Evolutionary conservation across 2,113 vertebrate species (phyloP).

Genomic region (Desmodus rotundus): DNA sequence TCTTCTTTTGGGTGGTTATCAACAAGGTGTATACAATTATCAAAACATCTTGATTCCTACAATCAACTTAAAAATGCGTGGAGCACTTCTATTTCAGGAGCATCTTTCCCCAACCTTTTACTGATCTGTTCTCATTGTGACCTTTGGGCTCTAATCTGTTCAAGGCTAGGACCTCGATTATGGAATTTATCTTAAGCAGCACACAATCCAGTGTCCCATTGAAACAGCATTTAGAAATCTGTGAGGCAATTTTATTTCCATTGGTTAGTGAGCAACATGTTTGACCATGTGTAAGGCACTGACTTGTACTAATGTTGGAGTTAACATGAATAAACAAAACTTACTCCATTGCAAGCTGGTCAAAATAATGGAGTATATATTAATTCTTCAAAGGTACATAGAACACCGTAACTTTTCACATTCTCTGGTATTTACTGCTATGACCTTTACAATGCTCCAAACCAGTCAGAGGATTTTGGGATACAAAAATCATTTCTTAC

Average conservation of each 20-base stretch:
- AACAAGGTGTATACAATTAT: not conserved
- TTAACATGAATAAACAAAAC: not conserved
- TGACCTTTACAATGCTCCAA: not conserved
- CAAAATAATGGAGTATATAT: constrained; percentile 3
- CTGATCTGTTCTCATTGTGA: not conserved
- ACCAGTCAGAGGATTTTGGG: not conserved
- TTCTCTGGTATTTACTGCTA: not conserved
- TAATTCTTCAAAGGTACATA: constrained; percentile 11
- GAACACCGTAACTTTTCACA: not conserved
- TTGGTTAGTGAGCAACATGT: not conserved
- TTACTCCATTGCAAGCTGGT: not conserved
- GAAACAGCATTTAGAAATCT: constrained; percentile 12
- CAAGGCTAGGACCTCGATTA: not conserved
- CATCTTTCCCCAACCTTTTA: not conserved
- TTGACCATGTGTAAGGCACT: constrained; percentile 33
- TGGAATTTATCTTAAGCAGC: not conserved
- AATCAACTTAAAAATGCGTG: not conserved
- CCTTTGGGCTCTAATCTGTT: not conserved
- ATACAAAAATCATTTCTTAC: constrained; percentile 27
- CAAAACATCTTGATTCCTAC: not conserved
- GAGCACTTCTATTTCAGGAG: not conserved
- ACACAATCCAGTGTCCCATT: not conserved
- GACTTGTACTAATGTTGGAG: not conserved
- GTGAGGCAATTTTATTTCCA: constrained; percentile 18
- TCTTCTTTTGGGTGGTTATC: not conserved